These are phyloP conservation scores for Limonius californicus DNA, from an alignment of 1,140 invertebrate species.

Conservation along the genomic window DNA sequence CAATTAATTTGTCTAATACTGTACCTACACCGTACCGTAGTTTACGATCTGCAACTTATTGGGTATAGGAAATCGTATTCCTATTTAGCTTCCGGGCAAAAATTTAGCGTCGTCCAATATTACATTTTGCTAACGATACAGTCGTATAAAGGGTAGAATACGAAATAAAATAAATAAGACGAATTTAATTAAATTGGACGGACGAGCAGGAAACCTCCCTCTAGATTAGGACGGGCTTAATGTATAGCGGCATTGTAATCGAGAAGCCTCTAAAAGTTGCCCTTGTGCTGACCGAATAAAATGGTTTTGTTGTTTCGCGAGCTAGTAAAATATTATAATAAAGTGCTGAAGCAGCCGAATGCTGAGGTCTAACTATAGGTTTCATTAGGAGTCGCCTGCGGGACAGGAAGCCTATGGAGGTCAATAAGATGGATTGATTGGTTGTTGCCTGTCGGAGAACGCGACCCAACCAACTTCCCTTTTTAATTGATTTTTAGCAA, in stretches of 20 bases:
- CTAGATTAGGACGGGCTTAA: background rate
- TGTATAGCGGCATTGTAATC: slow-evolving; percentile 1
- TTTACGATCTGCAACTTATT: too few species aligned
- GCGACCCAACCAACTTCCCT: too few species aligned
- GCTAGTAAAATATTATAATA: background rate
- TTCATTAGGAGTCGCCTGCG: too few species aligned
- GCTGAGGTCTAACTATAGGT: too few species aligned
- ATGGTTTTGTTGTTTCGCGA: background rate
- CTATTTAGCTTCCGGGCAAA: background rate
- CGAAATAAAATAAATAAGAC: slow-evolving; percentile 14
- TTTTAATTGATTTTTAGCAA: too few species aligned
- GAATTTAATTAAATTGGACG: slow-evolving; percentile 13
- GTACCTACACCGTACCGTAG: too few species aligned
- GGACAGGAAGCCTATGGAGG: too few species aligned
- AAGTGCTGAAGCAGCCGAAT: background rate
- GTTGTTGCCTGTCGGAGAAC: too few species aligned
- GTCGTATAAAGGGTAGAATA: background rate
- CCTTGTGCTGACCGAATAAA: background rate
- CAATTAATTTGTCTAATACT: too few species aligned
- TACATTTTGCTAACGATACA: slow-evolving; percentile 7
- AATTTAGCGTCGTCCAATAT: background rate
- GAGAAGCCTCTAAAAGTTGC: background rate
- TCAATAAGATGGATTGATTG: too few species aligned
- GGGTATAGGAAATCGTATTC: background rate
- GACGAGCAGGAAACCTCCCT: background rate